Evolutionary conservation across 2,888 invertebrate species (phyloP).

Genomic region (Drymonia ruficornis): DNA sequence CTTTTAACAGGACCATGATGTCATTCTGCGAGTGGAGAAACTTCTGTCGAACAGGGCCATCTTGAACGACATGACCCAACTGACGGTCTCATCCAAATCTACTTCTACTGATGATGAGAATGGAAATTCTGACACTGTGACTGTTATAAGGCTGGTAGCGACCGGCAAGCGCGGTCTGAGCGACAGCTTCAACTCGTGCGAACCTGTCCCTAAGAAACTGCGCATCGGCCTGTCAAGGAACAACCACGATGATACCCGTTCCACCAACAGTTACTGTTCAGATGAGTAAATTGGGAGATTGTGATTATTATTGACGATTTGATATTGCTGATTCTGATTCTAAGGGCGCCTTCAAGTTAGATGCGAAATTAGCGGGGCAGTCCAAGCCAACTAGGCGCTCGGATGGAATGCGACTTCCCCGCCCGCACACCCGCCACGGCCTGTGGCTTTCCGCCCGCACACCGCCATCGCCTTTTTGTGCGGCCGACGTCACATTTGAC

Average conservation of each 20-base stretch:
- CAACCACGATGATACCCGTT: slow-evolving; percentile 57
- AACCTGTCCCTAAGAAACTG: slow-evolving; percentile 69
- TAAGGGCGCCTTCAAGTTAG: too few species aligned
- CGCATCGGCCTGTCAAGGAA: slow-evolving; percentile 43
- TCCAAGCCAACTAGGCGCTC: too few species aligned
- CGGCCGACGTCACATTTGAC: too few species aligned
- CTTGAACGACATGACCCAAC: slow-evolving; percentile 43
- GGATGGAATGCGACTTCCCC: too few species aligned
- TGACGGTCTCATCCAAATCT: slow-evolving; percentile 45
- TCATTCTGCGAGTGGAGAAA: slow-evolving; percentile 66
- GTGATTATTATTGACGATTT: slow-evolving; percentile 23
- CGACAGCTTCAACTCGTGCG: slow-evolving; percentile 59
- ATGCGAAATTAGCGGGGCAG: too few species aligned
- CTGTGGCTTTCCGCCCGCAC: too few species aligned
- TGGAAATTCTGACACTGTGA: slow-evolving; percentile 49
- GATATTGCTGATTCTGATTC: slow-evolving; percentile 27
- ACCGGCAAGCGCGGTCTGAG: slow-evolving; percentile 63
- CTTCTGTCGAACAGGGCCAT: slow-evolving; percentile 54
- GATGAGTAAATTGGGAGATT: slow-evolving; percentile 42
- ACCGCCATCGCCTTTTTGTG: too few species aligned
- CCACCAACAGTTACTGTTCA: slow-evolving; percentile 61
- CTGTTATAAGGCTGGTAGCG: slow-evolving; percentile 52
- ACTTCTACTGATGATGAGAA: slow-evolving; percentile 57
- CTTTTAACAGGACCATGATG: slow-evolving; percentile 60
- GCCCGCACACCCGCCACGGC: too few species aligned